These are phyloP conservation scores for Caenorhabditis sp. DNA, from an alignment of 2,888 invertebrate genomes.

Conservation along the genomic window DNA sequence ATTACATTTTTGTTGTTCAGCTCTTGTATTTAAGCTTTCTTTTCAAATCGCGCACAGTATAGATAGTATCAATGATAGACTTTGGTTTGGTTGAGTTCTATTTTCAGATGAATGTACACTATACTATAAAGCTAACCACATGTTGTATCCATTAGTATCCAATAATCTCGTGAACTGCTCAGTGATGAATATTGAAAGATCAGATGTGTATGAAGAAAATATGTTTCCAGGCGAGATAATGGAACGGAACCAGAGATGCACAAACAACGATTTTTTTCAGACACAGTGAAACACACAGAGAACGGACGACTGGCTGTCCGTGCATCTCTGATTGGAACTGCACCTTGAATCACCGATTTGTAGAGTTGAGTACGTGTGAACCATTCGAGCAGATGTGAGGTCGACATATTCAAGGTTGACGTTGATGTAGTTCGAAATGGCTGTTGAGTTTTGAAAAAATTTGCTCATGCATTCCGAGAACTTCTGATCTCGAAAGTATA, in stretches of 20 bases:
- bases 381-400: not conserved
- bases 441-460: not conserved
- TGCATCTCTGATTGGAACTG: too few species aligned
- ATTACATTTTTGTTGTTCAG: too few species aligned
- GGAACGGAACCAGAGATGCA: too few species aligned
- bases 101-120: conserved; percentile 19
- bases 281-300: too few species aligned
- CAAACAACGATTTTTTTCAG: too few species aligned
- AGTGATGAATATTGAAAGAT: not conserved
- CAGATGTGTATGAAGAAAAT: conserved; percentile 42
- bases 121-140: conserved; percentile 3
- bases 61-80: conserved; percentile 8
- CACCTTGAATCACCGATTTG: conserved; percentile 48
- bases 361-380: conserved; percentile 34
- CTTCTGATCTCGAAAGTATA: not conserved
- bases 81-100: not conserved
- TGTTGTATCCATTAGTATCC: conserved; percentile 5
- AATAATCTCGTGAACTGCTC: conserved; percentile 1
- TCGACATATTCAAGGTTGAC: conserved; percentile 2
- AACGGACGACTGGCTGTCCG: too few species aligned
- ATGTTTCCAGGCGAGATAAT: conserved; percentile 55
- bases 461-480: too few species aligned
- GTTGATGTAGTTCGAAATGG: conserved; percentile 11
- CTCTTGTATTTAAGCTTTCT: not conserved
- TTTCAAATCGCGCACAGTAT: conserved; percentile 28